Percentiles rank a stretch among this genome's conserved stretches.
Conservation (phyloP, 2,888 invertebrate genomes). For the Microctonus hyperodae region DNA sequence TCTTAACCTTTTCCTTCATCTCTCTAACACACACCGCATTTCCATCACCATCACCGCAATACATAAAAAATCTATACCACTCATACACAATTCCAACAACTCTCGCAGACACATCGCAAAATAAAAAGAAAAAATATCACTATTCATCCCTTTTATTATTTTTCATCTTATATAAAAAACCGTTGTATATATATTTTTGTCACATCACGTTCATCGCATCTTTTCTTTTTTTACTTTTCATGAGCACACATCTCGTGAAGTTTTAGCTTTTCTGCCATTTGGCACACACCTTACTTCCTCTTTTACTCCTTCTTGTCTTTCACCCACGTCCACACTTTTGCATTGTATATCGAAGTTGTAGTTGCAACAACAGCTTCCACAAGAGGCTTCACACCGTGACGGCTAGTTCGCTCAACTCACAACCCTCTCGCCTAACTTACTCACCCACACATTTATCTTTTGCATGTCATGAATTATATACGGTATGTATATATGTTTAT, state of each 20-base stretch:
- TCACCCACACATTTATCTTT: slow-evolving; percentile 12
- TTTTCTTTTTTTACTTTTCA: slow-evolving; percentile 8
- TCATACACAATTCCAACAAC: background rate
- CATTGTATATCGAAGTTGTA: slow-evolving; percentile 3
- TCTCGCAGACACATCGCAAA: too few relatives aligned
- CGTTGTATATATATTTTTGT: slow-evolving; percentile 32
- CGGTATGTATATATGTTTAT: background rate
- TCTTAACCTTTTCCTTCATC: slow-evolving; percentile 33
- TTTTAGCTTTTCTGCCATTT: slow-evolving; percentile 12
- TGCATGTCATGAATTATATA: too few relatives aligned
- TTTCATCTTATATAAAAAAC: slow-evolving; percentile 20
- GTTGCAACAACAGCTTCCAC: slow-evolving; percentile 22
- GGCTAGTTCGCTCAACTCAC: slow-evolving; percentile 33
- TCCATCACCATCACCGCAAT: background rate
- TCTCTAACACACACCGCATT: slow-evolving; percentile 5
- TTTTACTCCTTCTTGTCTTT: too few relatives aligned
- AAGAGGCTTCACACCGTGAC: slow-evolving; percentile 27
- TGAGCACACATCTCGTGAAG: slow-evolving; percentile 1
- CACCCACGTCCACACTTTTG: too few relatives aligned
- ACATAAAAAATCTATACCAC: background rate
- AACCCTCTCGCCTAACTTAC: slow-evolving; percentile 24
- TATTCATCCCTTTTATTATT: slow-evolving; percentile 21
- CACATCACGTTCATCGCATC: slow-evolving; percentile 23
- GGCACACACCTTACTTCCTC: slow-evolving; percentile 19
- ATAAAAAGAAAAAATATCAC: background rate